Conservation (phyloP, 2,888 invertebrate genomes). For the Drosophila lutescens region DNA sequence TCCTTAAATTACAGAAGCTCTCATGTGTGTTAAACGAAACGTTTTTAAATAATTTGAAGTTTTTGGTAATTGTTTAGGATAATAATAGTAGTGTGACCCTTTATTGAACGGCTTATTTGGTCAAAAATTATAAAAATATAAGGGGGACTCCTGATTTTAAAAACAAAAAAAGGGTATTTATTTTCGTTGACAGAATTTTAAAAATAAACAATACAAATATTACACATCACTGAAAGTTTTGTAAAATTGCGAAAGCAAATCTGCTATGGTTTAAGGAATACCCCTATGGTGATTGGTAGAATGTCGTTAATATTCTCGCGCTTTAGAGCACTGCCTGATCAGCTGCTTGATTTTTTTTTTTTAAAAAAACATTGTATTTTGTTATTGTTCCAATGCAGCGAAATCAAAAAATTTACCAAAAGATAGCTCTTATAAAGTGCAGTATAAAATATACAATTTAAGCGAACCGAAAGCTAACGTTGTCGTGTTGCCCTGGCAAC, state of each 20-base stretch:
- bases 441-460: not conserved
- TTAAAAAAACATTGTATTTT: not conserved
- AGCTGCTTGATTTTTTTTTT: not conserved
- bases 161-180: no score
- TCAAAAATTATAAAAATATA: no score
- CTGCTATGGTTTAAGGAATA: no score
- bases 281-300: not conserved
- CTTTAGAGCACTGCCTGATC: not conserved
- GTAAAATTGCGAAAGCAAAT: not conserved
- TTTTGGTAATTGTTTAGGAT: not conserved
- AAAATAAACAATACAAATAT: not conserved
- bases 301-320: not conserved
- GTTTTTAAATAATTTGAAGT: not conserved
- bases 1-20: no score
- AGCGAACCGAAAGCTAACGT: constrained; percentile 1
- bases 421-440: not conserved
- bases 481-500: constrained; percentile 14
- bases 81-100: not conserved
- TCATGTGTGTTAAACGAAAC: no score
- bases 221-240: no score
- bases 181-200: no score
- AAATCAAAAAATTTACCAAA: not conserved
- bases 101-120: not conserved
- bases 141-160: not conserved
- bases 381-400: not conserved